Base-by-base conservation (phyloP, 2,888 invertebrate genomes). In the Noctua fimbriata region DNA sequence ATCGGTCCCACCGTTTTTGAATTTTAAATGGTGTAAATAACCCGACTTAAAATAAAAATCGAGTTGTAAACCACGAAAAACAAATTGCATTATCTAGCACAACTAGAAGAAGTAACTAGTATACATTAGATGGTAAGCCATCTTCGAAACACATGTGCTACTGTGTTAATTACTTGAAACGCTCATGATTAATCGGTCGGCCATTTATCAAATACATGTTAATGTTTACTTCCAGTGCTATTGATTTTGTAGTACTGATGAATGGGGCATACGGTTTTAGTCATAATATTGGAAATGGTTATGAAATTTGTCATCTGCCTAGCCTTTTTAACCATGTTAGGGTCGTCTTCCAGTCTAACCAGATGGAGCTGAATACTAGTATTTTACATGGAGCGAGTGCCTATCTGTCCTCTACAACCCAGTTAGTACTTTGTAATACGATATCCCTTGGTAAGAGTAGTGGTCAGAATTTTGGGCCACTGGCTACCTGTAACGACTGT, bases 151-250 rank as follows among this genome's bases (percentile, higher is more conserved):
- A 28, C 16, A 65, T 28, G 67, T 36, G 63, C 65, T 63, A 69
- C 55, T 28, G 67, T 36, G 63, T 63, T 63, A 69, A 69, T 81
- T 69, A 69, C 69, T 76, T 69, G 80, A 76, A 69, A 47, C 44
- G 14, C 36, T 83, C 60, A 52, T 76, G 60, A 80, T 80, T 76
- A 60, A 83, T 83, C 28, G 16, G 21, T 60, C 4, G 36, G 69
- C 52, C 52, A 76, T 83, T 76, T 52, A 76, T 83, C 80, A 80
- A 83, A 81, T 16, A 12, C 47, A 55, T 69, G 52, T 47, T 47
- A 36, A 32, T 58, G 36, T 66, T 82, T 58, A 41, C 63, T 74
- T 58, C 60, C 10, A 24, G 14, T 47, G 16, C n/a, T 60, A 63
- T 69, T 24, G 12, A 21, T 74, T 41, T 73, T 1, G 10, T 55